phyloP scores from a whole-genome alignment of 2,797 vertebrate species.

The Chaenodraco wilsoni region DNA sequence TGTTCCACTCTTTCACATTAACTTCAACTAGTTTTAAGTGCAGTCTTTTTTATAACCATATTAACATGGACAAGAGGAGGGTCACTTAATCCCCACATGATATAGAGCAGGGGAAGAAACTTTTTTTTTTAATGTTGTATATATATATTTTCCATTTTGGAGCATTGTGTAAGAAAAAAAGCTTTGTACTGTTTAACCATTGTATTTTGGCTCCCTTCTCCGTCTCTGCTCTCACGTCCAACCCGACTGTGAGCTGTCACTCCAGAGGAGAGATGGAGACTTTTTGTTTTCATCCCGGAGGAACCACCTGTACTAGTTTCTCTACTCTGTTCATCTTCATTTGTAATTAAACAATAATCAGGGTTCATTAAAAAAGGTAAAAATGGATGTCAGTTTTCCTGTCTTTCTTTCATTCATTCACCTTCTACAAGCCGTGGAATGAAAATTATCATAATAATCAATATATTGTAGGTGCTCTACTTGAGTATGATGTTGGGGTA shows the following conservation, averaged over 20 bases:
- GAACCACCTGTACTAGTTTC: constrained; percentile 76
- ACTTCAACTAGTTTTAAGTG: constrained; percentile 47
- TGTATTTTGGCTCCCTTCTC: constrained; percentile 66
- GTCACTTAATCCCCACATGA: constrained; percentile 58
- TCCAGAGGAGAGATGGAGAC: constrained; percentile 49
- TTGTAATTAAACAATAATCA: constrained; percentile 90
- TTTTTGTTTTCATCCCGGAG: constrained; percentile 55
- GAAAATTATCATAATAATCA: background rate
- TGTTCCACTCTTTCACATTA: constrained; percentile 61
- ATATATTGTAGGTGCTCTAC: no score
- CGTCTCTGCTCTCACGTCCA: constrained; percentile 41
- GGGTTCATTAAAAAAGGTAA: constrained; percentile 88
- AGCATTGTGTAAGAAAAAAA: constrained; percentile 77
- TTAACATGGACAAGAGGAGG: constrained; percentile 57
- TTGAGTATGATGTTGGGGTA: background rate
- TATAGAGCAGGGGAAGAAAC: constrained; percentile 52
- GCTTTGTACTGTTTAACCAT: constrained; percentile 78
- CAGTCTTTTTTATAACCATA: constrained; percentile 61
- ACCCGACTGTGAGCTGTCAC: constrained; percentile 63
- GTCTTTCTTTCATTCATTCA: constrained; percentile 22
- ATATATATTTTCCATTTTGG: constrained; percentile 76
- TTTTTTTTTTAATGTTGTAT: constrained; percentile 64
- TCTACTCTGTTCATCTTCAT: constrained; percentile 81
- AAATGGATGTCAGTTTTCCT: constrained; percentile 47
- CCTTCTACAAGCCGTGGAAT: background rate